Conservation (phyloP, 92 coral and sea anemone species). For the Epizoanthus ramosus region DNA sequence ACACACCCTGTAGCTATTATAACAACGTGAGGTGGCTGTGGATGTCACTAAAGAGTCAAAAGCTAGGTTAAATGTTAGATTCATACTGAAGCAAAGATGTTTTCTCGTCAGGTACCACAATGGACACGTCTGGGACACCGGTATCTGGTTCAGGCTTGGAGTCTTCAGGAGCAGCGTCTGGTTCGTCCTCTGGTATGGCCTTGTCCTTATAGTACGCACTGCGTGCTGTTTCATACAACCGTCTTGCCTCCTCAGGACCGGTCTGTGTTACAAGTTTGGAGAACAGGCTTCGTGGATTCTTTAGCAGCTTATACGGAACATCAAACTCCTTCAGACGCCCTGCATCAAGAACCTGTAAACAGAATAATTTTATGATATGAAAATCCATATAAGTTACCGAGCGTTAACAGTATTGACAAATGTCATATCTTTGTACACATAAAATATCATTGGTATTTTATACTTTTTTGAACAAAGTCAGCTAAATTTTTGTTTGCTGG, state of each 20-base stretch:
- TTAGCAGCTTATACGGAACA: constrained; percentile 68
- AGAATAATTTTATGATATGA: too few relatives aligned
- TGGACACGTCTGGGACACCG: constrained; percentile 14
- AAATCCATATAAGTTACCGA: too few relatives aligned
- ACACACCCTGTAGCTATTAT: too few relatives aligned
- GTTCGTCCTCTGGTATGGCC: constrained; percentile 61
- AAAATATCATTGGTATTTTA: too few relatives aligned
- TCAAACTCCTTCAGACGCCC: constrained; percentile 80
- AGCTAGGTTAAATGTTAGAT: constrained; percentile 24
- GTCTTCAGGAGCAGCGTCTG: constrained; percentile 23
- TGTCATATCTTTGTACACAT: too few relatives aligned
- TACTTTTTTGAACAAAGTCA: too few relatives aligned
- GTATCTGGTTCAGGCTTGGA: not conserved
- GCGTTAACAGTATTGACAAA: too few relatives aligned
- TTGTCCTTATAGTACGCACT: constrained; percentile 62
- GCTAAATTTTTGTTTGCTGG: too few relatives aligned
- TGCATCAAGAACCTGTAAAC: constrained; percentile 77
- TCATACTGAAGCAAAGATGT: constrained; percentile 41
- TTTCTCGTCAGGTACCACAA: constrained; percentile 35
- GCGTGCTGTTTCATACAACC: constrained; percentile 66
- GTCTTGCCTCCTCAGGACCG: constrained; percentile 66
- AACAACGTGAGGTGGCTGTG: too few relatives aligned
- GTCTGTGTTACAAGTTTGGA: constrained; percentile 76
- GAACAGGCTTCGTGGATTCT: constrained; percentile 66
- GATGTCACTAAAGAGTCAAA: too few relatives aligned